Evolutionary conservation across 2,113 vertebrate genomes (phyloP).

Genomic region (Nycticryphes semicollaris): DNA sequence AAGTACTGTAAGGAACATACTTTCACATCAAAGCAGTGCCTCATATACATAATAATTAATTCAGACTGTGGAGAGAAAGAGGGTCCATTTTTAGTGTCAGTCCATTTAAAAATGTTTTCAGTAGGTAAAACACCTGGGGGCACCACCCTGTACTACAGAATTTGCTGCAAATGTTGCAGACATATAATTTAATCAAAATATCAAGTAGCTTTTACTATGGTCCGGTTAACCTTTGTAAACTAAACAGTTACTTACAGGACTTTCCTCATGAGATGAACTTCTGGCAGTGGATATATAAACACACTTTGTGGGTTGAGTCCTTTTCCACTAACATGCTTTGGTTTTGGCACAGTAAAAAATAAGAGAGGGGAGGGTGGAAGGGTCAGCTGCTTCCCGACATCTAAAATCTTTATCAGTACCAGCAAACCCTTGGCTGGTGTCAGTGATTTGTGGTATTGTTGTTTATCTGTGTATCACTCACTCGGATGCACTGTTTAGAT

Average conservation of each 20-base stretch:
- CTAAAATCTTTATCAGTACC: constrained; percentile 69
- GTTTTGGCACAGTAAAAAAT: constrained; percentile 23
- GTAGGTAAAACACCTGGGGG: background rate
- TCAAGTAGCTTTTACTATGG: background rate
- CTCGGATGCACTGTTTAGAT: constrained; percentile 66
- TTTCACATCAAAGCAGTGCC: background rate
- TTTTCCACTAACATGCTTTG: constrained; percentile 37
- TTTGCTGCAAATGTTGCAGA: background rate
- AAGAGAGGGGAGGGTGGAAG: background rate
- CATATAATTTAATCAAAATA: background rate
- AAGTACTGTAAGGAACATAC: background rate
- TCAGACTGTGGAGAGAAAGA: background rate
- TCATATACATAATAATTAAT: background rate
- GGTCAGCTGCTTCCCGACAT: constrained; percentile 37
- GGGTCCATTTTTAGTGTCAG: background rate
- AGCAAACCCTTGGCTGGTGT: background rate
- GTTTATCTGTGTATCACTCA: constrained; percentile 72
- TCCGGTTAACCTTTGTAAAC: constrained; percentile 8
- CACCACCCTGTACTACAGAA: background rate
- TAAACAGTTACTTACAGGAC: background rate
- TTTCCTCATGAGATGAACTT: constrained; percentile 37
- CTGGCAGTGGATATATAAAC: constrained; percentile 47
- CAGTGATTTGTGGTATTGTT: constrained; percentile 70
- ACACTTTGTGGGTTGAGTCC: constrained; percentile 4
- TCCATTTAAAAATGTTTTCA: background rate